Evolutionary conservation across 2,888 invertebrate genomes (phyloP), one percentile per base, ranked within the genome.

Genomic region (Stegana nigrithorax): DNA sequence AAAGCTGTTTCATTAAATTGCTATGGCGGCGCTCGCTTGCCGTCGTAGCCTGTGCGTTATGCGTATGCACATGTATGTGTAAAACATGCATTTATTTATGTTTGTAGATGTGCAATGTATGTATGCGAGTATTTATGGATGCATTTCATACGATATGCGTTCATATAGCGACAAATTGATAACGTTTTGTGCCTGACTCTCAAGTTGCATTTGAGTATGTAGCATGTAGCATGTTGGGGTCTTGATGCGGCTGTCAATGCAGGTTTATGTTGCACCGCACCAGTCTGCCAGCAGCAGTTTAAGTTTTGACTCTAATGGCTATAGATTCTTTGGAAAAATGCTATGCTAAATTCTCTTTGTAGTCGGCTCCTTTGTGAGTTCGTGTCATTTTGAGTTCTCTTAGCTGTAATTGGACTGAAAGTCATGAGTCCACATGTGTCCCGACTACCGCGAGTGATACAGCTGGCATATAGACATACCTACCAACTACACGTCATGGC

Each of bases 91-190:
- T 59, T 27, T 57, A 25, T 42, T 60, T 42, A 57, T 36, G 27
- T 59, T 25, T 36, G 27, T 2, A 60, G 27, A 47, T 23, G 23
- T 2, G 2, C 6, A 44, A 14, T 26, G 42, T 17, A 23, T 27
- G 23, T 39, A 26, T 42, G 26, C 59, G 17, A 26, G 17, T 6
- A 12, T 65, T 32, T 23, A 21, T 64, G 47, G n/a, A 64, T 67
- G 59, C 62, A 57, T 55, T 60, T 55, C 64, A 56, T 51, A 27
- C 56, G 70, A 72, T 72, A 66, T 70, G 68, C 70, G 67, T 71
- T 29, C 53, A 71, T 80, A 78, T 75, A 80, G 75, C 75, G 75
- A 76, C 75, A 76, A 76, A 76, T 76, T 76, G 75, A 76, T 76
- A 76, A 68, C 75, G 75, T 76, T 76, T 76, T 76, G 80, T 80